Conservation (phyloP, 2,888 invertebrate species). For the Tethea ocularis region DNA sequence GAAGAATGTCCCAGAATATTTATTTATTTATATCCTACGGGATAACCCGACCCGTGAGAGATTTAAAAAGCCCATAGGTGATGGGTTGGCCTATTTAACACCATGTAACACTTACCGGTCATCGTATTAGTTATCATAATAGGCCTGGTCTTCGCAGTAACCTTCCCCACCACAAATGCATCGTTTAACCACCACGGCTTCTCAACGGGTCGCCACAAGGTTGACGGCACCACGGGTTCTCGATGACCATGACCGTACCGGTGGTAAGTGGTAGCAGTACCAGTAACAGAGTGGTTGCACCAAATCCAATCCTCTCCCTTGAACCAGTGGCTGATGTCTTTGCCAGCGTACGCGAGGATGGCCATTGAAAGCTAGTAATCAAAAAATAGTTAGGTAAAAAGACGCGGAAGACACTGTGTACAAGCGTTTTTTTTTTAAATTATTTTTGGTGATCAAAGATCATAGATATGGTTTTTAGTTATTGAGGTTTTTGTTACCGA, state of each 20-base stretch:
- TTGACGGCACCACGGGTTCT: conserved; percentile 78
- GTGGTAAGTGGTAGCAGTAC: conserved; percentile 44
- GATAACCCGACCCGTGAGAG: too few relatives aligned
- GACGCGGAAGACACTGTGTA: too few relatives aligned
- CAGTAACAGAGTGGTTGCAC: conserved; percentile 66
- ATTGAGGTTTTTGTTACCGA: too few relatives aligned
- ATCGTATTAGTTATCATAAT: conserved; percentile 90
- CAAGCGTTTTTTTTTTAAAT: too few relatives aligned
- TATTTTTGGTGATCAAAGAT: too few relatives aligned
- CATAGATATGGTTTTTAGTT: too few relatives aligned
- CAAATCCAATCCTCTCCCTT: conserved; percentile 81
- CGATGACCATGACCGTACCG: conserved; percentile 50
- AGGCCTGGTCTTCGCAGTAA: conserved; percentile 87
- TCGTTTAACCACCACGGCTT: conserved; percentile 89
- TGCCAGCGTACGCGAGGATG: conserved; percentile 90
- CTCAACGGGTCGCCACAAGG: conserved; percentile 85
- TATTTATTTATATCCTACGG: too few relatives aligned
- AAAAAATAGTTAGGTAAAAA: too few relatives aligned
- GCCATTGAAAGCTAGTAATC: too few relatives aligned
- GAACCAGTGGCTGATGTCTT: conserved; percentile 94
- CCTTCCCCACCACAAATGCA: conserved; percentile 86
- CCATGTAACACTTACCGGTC: conserved; percentile 80
- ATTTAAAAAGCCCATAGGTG: too few relatives aligned
- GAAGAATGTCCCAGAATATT: too few relatives aligned
- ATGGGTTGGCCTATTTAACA: too few relatives aligned